Evolutionary conservation across 2,797 vertebrate genomes (phyloP).

Genomic region (Nyctibius grandis): DNA sequence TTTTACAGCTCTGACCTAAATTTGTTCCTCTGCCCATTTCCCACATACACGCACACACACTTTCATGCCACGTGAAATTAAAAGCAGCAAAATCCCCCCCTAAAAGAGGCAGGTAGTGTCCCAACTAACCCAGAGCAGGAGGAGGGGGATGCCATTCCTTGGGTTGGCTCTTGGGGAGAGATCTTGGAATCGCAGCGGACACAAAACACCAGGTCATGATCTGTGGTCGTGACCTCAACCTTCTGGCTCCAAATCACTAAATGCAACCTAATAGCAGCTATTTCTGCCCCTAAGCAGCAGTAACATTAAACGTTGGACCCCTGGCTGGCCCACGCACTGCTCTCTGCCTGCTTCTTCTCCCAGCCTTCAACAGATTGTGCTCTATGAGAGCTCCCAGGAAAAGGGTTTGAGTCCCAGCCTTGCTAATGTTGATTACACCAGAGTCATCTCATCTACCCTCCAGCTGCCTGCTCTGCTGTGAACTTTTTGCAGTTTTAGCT

Average conservation of each 20-base stretch:
- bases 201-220: background rate
- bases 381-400: background rate
- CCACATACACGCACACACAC: accelerated
- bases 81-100: background rate
- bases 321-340: background rate
- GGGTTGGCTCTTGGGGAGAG: background rate
- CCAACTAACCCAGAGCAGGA: background rate
- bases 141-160: background rate
- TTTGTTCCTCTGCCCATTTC: background rate
- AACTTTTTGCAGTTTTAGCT: background rate
- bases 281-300: conserved; percentile 37
- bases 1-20: background rate
- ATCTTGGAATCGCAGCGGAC: background rate
- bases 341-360: background rate
- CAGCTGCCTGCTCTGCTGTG: background rate
- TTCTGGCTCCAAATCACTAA: background rate
- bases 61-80: background rate
- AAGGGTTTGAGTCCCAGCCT: background rate
- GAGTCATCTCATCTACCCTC: background rate
- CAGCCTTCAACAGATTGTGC: background rate
- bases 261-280: conserved; percentile 48
- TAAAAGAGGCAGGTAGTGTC: background rate
- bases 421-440: background rate
- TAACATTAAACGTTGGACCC: background rate
- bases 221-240: background rate